A percentile compares a stretch with the other conserved stretches of the same genome.
Conservation (phyloP, 2,113 vertebrate genomes). For the Sceloporus undulatus region DNA sequence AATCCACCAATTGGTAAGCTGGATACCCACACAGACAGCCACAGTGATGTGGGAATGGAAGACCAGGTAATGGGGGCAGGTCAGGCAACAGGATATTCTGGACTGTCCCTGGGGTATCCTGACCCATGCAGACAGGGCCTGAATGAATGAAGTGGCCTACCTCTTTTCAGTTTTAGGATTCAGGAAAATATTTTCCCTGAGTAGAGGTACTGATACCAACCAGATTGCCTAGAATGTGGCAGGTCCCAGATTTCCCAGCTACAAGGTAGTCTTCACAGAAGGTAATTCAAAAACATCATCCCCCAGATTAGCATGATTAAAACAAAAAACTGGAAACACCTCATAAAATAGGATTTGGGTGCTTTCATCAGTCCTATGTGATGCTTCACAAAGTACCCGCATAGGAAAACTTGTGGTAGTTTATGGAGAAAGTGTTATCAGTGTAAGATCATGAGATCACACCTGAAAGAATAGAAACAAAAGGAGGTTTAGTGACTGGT, state of each 20-base stretch:
- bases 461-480: background rate
- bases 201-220: no score
- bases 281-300: background rate
- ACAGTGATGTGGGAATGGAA: no score
- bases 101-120: no score
- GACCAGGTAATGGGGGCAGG: no score
- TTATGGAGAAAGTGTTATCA: slow-evolving; percentile 8
- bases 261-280: background rate
- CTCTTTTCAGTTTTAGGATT: background rate
- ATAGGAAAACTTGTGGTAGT: slow-evolving; percentile 11
- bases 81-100: no score
- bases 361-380: background rate
- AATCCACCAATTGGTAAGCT: no score
- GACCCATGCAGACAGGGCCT: no score
- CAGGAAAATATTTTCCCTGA: background rate
- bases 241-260: background rate
- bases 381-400: background rate
- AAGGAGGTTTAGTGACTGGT: slow-evolving; percentile 4
- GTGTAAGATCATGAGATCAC: background rate
- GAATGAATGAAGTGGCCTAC: background rate
- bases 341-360: slow-evolving; percentile 1
- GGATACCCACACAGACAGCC: no score
- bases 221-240: background rate
- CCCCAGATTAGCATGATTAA: background rate
- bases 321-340: background rate